phyloP scores from a whole-genome alignment of 2,797 vertebrate genomes.

The Clangula hyemalis region DNA sequence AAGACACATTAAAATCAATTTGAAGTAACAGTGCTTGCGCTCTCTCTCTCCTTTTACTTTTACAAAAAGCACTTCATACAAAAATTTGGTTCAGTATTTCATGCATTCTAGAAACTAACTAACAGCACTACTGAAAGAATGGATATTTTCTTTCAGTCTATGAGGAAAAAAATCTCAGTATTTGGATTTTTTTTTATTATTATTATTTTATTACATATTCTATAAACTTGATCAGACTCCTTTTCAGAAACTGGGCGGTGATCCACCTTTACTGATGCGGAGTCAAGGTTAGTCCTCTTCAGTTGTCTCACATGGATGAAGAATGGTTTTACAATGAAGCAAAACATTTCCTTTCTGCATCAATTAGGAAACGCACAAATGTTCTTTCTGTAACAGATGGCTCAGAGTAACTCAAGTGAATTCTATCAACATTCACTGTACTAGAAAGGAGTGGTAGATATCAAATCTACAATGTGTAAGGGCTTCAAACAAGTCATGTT shows the following conservation, averaged over 20 bases:
- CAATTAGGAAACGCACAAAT: too few relatives aligned
- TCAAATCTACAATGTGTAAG: neutral
- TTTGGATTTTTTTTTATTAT: neutral
- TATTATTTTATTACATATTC: neutral
- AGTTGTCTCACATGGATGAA: neutral
- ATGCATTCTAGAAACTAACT: neutral
- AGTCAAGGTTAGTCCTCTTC: neutral
- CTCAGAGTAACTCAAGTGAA: neutral
- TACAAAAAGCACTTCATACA: neutral
- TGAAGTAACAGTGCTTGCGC: constrained; percentile 8
- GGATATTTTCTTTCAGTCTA: neutral
- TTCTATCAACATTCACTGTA: neutral
- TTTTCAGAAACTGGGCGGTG: neutral
- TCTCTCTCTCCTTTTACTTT: neutral
- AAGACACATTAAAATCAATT: constrained; percentile 46
- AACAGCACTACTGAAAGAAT: neutral
- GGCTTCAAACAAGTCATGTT: neutral
- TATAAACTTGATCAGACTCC: neutral
- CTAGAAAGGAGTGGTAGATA: neutral
- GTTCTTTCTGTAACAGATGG: neutral
- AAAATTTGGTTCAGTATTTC: neutral
- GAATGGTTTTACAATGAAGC: neutral
- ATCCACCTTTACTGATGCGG: neutral
- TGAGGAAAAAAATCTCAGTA: neutral
- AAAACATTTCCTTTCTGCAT: neutral